Base-by-base conservation (phyloP, 2,888 invertebrate genomes). In the Leucophenga maculata region DNA sequence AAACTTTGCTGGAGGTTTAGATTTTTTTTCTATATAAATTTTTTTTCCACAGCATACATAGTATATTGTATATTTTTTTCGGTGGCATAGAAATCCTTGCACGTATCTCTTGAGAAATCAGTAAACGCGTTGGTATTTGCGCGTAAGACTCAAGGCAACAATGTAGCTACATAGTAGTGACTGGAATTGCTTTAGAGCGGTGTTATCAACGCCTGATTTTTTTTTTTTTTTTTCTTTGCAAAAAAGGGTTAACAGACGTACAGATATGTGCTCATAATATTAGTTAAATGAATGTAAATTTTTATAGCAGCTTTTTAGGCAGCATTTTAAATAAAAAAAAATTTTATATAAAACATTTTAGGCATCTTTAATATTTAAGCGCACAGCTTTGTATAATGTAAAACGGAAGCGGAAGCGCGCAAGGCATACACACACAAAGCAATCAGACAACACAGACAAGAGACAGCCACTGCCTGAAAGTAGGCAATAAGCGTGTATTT, bases 401-500 rank as follows among this genome's bases (percentile, higher is more conserved):
- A 54, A 72, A 70, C 80, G 82, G 82, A 83, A 78, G 72, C 62
- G 14, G 62, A 64, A 64, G 62, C 48, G 72, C 70, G 75, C 60
- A 4, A 16, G 18, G 44, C 65, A 39, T 16, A 14, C 14, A 46
- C 20, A 14, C 8, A 11, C 31, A 18, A 13, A n/a, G 8, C 13
- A 18, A 50, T 50, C 26, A 48, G 13, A 9, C 22, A 57, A 22
- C 2, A 46, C 50, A 31, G 22, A 22, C 4, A 9, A 46, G 13
- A 31, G 22, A 22, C 4, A 9, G 31, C 66, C 1, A 9, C 18
- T 62, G 70, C 78, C 70, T 68, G 70, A 66, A 77, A 82, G 84
- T 83, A 84, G 84, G 84, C 80, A 80, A 80, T 80, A 84, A 82
- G 82, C 84, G 76, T 67, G 81, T 80, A 80, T 80, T 82, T 80